Percentiles rank a stretch among this genome's conserved stretches.
Conservation (phyloP, 2,797 vertebrate species). For the Allobates femoralis region DNA sequence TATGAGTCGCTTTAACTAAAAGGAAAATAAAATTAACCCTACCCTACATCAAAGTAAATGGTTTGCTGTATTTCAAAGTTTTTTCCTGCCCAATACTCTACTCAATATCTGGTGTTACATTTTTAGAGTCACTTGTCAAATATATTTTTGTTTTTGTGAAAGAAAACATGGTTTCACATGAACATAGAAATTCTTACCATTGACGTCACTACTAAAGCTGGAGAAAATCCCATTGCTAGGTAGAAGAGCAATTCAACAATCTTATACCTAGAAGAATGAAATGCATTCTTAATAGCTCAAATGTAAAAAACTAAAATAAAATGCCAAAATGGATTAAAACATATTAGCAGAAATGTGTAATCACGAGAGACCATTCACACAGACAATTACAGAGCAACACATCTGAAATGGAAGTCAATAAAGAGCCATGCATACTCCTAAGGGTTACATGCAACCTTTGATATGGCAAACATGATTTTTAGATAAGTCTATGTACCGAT, state of each 20-base stretch:
- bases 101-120: background rate
- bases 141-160: background rate
- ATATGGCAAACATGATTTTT: too few relatives aligned
- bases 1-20: too few relatives aligned
- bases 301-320: background rate
- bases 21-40: background rate
- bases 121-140: background rate
- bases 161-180: slow-evolving; percentile 31
- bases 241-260: slow-evolving; percentile 97
- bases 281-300: slow-evolving; percentile 38
- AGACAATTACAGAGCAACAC: background rate
- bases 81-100: background rate
- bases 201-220: slow-evolving; percentile 91
- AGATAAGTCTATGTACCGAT: too few relatives aligned
- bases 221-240: slow-evolving; percentile 95
- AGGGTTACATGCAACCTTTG: too few relatives aligned
- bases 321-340: background rate
- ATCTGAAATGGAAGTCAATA: too few relatives aligned
- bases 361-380: background rate
- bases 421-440: too few relatives aligned
- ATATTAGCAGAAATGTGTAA: background rate
- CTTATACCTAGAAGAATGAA: slow-evolving; percentile 85
- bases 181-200: slow-evolving; percentile 84
- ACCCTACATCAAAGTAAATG: background rate
- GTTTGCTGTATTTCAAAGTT: background rate